Evolutionary conservation across 2,113 vertebrate genomes (phyloP).

Genomic region (Crotalus horridus): DNA sequence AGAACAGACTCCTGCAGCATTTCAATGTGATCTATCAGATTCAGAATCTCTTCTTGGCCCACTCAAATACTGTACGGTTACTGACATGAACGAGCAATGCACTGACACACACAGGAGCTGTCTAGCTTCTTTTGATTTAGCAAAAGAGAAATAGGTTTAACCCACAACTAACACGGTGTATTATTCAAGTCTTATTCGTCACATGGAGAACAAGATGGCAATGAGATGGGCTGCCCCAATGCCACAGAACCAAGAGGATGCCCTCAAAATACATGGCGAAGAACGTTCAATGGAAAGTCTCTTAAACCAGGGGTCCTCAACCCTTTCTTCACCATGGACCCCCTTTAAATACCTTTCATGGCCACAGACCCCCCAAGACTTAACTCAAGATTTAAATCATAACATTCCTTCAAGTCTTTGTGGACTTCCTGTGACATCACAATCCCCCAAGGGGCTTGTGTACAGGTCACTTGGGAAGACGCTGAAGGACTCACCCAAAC

Average conservation of each 20-base stretch:
- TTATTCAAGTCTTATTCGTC: background rate
- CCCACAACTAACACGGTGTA: accelerated
- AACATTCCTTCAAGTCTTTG: background rate
- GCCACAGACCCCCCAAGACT: too few species aligned
- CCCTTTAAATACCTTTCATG: background rate
- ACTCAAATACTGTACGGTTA: background rate
- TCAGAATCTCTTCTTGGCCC: background rate
- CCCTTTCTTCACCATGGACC: background rate
- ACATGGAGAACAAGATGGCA: background rate
- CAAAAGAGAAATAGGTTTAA: background rate
- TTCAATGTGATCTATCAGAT: accelerated
- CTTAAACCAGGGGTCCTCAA: background rate
- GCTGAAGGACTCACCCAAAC: background rate
- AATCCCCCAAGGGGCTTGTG: background rate
- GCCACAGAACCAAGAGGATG: background rate
- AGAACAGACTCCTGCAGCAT: background rate
- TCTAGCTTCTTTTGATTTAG: accelerated
- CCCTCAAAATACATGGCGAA: background rate
- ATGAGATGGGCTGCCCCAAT: background rate
- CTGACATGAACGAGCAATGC: accelerated
- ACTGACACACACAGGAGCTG: background rate
- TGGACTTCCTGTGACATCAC: background rate
- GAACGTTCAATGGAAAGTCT: background rate
- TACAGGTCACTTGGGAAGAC: background rate
- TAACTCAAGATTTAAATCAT: background rate